phyloP scores from a whole-genome alignment of 1,140 invertebrate species.

The Plutomurus gul region DNA sequence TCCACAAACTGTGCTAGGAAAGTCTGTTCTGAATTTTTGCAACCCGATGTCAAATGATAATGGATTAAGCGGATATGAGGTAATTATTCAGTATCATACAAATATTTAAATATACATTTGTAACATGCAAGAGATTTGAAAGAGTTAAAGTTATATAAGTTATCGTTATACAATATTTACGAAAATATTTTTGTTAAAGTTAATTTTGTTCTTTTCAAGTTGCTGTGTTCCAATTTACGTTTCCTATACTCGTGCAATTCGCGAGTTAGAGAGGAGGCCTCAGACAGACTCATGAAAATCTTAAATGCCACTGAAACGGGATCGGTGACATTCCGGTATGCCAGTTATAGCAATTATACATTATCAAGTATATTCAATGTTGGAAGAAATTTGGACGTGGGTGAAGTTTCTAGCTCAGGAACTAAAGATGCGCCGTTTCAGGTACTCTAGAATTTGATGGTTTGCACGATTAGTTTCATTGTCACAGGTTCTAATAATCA shows the following conservation, averaged over 20 bases:
- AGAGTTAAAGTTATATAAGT: too few species aligned
- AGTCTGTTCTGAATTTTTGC: background rate
- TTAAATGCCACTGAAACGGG: constrained; percentile 2
- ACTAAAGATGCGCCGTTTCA: background rate
- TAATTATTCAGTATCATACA: background rate
- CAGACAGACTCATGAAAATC: background rate
- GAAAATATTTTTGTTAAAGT: background rate
- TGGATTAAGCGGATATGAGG: background rate
- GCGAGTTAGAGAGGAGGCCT: background rate
- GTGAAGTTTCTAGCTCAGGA: background rate
- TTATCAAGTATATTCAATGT: constrained; percentile 10
- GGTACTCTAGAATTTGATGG: too few species aligned
- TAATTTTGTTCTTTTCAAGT: background rate
- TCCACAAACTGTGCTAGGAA: background rate
- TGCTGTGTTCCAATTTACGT: constrained; percentile 2
- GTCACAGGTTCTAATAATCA: background rate
- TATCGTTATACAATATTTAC: background rate
- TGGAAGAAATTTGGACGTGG: background rate
- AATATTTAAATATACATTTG: background rate
- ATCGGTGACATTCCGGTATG: background rate
- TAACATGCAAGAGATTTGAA: background rate
- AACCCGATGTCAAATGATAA: background rate
- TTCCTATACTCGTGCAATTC: background rate
- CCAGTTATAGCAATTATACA: constrained; percentile 14
- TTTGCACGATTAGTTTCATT: too few species aligned